These are phyloP conservation scores for Apamea anceps DNA, from an alignment of 2,888 invertebrate species.

Conservation along the genomic window DNA sequence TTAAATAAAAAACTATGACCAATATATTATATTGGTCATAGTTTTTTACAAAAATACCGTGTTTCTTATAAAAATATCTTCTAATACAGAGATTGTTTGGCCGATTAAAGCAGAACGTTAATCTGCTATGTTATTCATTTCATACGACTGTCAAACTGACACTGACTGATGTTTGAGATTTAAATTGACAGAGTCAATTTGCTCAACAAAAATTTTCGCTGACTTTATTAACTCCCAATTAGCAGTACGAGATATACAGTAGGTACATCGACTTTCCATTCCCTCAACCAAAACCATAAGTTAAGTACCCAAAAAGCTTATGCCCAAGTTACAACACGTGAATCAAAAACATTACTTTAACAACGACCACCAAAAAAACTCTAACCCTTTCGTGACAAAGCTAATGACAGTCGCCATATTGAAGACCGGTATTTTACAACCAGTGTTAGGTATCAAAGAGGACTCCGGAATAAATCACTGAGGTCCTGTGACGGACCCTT, in stretches of 20 bases:
- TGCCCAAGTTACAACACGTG: background rate
- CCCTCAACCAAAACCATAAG: background rate
- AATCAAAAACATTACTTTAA: conserved; percentile 10
- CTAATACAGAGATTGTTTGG: background rate
- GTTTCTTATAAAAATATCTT: background rate
- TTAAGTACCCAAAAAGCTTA: background rate
- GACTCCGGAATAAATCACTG: conserved; percentile 71
- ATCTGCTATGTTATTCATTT: background rate
- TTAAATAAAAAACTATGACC: too few relatives aligned
- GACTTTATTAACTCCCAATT: background rate
- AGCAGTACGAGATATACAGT: background rate
- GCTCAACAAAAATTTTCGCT: background rate
- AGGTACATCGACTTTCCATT: background rate
- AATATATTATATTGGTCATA: too few relatives aligned
- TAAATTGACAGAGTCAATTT: background rate
- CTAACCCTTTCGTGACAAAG: conserved; percentile 51
- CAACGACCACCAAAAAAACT: conserved; percentile 2
- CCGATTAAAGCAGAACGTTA: background rate
- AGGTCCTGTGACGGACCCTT: conserved; percentile 67
- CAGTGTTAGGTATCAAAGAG: conserved; percentile 67
- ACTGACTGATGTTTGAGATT: background rate
- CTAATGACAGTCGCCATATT: conserved; percentile 63
- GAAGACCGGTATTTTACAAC: conserved; percentile 59
- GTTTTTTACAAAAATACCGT: background rate
- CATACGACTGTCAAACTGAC: background rate